phyloP scores from a whole-genome alignment of 2,113 vertebrate species.

The Calidris pygmaea region DNA sequence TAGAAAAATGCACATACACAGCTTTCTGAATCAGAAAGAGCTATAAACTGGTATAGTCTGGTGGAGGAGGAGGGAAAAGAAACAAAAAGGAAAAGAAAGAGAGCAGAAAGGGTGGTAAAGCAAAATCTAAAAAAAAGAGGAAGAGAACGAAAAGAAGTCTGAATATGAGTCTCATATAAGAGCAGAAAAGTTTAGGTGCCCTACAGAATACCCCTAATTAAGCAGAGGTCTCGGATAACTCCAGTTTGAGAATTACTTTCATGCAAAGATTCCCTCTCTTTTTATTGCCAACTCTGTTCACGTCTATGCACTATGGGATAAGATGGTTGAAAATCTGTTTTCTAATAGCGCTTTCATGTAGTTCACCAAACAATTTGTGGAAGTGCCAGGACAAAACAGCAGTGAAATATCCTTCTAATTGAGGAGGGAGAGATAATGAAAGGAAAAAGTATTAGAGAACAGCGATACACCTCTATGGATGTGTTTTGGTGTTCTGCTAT shows the following conservation, averaged over 20 bases:
- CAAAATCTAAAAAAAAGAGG: neutral
- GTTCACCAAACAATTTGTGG: neutral
- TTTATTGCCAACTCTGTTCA: neutral
- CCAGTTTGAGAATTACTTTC: neutral
- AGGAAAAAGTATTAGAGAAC: neutral
- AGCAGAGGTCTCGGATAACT: neutral
- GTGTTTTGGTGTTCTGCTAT: neutral
- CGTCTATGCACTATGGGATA: neutral
- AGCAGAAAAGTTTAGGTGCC: neutral
- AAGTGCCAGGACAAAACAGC: neutral
- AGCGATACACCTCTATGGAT: neutral
- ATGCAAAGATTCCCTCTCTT: neutral
- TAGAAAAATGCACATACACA: neutral
- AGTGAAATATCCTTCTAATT: neutral
- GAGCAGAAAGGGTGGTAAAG: neutral
- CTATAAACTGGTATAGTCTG: neutral
- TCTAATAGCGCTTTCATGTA: neutral
- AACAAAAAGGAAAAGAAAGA: too few relatives aligned
- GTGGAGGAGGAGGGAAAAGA: rapidly evolving
- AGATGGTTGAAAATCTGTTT: neutral
- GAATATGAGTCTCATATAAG: neutral
- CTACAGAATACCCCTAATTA: neutral
- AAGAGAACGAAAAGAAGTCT: neutral
- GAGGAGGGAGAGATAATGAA: neutral
- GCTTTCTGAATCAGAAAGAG: neutral